Conservation (phyloP, 2,888 invertebrate genomes). For the Tridacna crocea region DNA sequence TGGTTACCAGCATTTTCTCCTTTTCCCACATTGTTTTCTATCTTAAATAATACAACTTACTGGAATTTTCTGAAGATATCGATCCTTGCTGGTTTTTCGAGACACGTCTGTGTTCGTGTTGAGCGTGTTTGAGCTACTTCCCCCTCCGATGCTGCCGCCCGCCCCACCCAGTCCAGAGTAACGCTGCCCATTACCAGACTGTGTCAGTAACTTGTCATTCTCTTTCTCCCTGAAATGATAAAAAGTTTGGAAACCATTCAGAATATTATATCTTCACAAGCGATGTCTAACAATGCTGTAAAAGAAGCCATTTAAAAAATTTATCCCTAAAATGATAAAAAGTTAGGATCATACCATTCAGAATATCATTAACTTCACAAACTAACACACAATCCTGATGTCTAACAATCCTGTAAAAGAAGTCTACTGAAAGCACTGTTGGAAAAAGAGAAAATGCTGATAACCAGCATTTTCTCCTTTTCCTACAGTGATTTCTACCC, state of each 20-base stretch:
- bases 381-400: too few relatives aligned
- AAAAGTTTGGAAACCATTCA: background rate
- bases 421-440: background rate
- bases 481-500: slow-evolving; percentile 2
- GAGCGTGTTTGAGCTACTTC: slow-evolving; percentile 40
- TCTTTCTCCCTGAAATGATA: slow-evolving; percentile 58
- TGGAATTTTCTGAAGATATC: slow-evolving; percentile 31
- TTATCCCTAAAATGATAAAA: too few relatives aligned
- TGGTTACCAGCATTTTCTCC: background rate
- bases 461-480: background rate
- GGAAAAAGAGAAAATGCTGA: background rate
- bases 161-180: slow-evolving; percentile 30
- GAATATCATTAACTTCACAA: too few relatives aligned
- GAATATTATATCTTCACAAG: too few relatives aligned
- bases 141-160: slow-evolving; percentile 8
- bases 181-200: slow-evolving; percentile 34
- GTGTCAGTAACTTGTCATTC: slow-evolving; percentile 54
- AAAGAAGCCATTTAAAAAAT: too few relatives aligned
- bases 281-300: too few relatives aligned
- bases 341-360: too few relatives aligned
- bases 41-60: slow-evolving; percentile 33
- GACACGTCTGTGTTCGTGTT: slow-evolving; percentile 28
- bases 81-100: slow-evolving; percentile 44
- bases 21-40: too few relatives aligned
- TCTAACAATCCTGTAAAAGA: background rate